phyloP scores from a whole-genome alignment of 2,797 vertebrate genomes.

The Aotus griseimembra region DNA sequence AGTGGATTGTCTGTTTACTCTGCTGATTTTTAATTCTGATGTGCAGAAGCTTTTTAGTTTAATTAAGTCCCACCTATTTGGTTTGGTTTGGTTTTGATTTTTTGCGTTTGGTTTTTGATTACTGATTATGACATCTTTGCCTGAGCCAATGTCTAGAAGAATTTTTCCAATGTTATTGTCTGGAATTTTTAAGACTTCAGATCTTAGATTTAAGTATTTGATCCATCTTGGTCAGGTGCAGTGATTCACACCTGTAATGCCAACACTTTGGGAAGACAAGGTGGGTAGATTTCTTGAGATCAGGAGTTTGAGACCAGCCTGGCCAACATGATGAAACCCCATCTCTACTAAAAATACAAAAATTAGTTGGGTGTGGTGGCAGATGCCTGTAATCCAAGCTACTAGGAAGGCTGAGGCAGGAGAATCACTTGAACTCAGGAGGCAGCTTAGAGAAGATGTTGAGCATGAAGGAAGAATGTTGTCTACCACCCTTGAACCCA shows the following conservation, averaged over 20 bases:
- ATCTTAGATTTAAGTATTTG: not conserved
- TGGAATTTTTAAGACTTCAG: not conserved
- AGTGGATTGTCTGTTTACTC: too few relatives aligned
- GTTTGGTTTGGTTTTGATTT: not conserved
- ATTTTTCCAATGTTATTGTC: not conserved
- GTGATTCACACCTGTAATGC: not conserved
- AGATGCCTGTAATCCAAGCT: not conserved
- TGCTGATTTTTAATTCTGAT: not conserved
- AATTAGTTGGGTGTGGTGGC: not conserved
- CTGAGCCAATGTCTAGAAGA: not conserved
- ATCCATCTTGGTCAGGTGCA: not conserved
- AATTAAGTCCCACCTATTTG: not conserved
- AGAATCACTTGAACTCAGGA: not conserved
- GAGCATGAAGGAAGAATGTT: not conserved
- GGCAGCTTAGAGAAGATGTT: not conserved
- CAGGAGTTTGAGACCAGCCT: not conserved
- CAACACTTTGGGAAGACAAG: not conserved
- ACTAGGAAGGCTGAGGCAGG: not conserved
- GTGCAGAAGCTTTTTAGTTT: not conserved
- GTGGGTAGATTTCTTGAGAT: not conserved
- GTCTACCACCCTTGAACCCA: not conserved
- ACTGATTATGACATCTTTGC: not conserved
- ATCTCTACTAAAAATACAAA: not conserved
- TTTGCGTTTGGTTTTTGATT: not conserved
- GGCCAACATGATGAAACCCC: not conserved